A percentile compares a stretch with the other conserved stretches of the same genome.
Conservation (phyloP, 2,888 invertebrate genomes). For the Antheraea assamensis region DNA sequence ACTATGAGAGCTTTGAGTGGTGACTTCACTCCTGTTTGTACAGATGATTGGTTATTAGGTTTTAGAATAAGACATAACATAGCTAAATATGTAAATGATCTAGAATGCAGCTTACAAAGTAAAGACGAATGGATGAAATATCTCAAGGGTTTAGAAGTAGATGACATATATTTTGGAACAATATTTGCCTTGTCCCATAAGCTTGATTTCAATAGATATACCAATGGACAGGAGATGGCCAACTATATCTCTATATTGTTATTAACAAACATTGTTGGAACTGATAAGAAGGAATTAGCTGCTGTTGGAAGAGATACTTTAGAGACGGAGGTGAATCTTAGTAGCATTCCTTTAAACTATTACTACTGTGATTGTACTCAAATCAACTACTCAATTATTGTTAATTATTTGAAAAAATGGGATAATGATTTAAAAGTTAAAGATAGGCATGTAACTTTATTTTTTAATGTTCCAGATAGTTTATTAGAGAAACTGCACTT, state of each 20-base stretch:
- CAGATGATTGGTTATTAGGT: constrained; percentile 45
- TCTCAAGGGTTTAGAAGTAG: constrained; percentile 31
- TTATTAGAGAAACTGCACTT: constrained; percentile 34
- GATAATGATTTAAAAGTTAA: constrained; percentile 36
- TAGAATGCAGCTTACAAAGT: constrained; percentile 29
- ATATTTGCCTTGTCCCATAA: constrained; percentile 41
- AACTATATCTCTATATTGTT: constrained; percentile 44
- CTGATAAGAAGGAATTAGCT: constrained; percentile 40
- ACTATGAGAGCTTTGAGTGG: constrained; percentile 38
- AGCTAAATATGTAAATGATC: constrained; percentile 33
- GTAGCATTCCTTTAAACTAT: constrained; percentile 46
- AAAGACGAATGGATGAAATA: constrained; percentile 42
- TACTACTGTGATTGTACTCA: constrained; percentile 37
- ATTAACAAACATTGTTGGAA: constrained; percentile 40
- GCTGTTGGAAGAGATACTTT: constrained; percentile 41
- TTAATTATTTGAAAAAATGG: constrained; percentile 44
- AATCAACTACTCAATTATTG: constrained; percentile 37
- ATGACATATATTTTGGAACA: constrained; percentile 43
- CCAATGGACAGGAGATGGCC: constrained; percentile 34
- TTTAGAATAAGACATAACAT: constrained; percentile 46
- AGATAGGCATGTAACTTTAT: constrained; percentile 35
- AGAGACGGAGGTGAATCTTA: constrained; percentile 30
- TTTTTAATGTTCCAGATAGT: constrained; percentile 40
- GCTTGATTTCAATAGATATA: constrained; percentile 38
- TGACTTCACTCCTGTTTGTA: constrained; percentile 33